Evolutionary conservation across 2,797 vertebrate species (phyloP).

Genomic region (Cryptoprocta ferox): DNA sequence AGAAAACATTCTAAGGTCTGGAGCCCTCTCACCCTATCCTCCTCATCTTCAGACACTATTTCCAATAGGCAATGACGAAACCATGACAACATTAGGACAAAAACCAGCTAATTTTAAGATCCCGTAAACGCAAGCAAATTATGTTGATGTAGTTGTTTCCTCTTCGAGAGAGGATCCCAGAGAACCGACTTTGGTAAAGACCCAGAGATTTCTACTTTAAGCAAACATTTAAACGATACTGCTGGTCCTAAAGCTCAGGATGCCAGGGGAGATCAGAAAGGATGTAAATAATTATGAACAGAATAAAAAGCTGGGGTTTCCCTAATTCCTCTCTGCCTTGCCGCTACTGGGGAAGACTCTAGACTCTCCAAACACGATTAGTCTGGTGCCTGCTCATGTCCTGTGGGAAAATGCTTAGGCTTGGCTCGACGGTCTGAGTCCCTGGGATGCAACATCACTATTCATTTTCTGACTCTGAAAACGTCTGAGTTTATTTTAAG

Average conservation of each 20-base stretch:
- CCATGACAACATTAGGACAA: too few relatives aligned
- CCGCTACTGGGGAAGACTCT: not conserved
- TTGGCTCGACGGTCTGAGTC: not conserved
- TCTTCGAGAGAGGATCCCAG: not conserved
- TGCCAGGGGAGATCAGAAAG: not conserved
- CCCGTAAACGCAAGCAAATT: not conserved
- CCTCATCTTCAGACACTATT: not conserved
- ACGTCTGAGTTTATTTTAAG: not conserved
- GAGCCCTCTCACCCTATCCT: not conserved
- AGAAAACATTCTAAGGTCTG: not conserved
- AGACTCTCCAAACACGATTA: fast-evolving
- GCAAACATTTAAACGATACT: not conserved
- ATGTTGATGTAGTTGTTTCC: not conserved
- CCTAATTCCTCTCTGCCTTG: not conserved
- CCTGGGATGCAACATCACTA: fast-evolving
- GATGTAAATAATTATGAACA: not conserved
- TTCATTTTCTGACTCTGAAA: not conserved
- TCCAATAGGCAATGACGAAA: not conserved
- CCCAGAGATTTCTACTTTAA: not conserved
- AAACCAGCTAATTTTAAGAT: not conserved
- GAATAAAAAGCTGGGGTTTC: not conserved
- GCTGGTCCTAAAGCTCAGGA: not conserved
- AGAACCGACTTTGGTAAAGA: not conserved
- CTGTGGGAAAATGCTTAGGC: not conserved
- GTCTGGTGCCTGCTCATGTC: fast-evolving